Conservation (phyloP, 2,797 vertebrate genomes). For the Chelon auratus region DNA sequence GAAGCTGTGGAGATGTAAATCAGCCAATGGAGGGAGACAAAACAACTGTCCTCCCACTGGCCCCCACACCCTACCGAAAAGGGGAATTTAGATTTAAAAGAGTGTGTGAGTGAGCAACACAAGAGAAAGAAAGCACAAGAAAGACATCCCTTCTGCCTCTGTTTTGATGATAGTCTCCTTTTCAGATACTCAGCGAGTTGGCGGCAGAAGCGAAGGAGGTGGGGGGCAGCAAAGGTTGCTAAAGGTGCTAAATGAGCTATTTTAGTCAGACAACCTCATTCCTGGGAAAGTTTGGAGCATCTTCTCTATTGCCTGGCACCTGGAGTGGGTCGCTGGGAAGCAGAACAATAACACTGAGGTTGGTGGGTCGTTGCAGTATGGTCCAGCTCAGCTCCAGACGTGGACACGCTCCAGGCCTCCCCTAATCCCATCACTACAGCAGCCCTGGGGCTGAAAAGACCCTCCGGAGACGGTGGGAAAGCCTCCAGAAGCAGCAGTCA, state of each 20-base stretch:
- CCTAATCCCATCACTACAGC: constrained; percentile 79
- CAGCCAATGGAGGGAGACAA: constrained; percentile 84
- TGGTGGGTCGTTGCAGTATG: constrained; percentile 70
- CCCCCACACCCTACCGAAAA: constrained; percentile 63
- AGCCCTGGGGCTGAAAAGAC: constrained; percentile 75
- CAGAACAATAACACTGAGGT: constrained; percentile 74
- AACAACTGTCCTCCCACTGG: constrained; percentile 82
- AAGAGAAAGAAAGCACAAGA: constrained; percentile 63
- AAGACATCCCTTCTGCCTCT: constrained; percentile 70
- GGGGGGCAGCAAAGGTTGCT: constrained; percentile 28
- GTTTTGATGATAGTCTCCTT: constrained; percentile 64
- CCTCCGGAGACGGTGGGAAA: constrained; percentile 79
- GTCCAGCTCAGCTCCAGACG: constrained; percentile 74
- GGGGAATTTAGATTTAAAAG: constrained; percentile 76
- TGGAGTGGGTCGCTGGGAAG: constrained; percentile 72
- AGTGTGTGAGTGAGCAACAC: constrained; percentile 51
- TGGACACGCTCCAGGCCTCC: constrained; percentile 80
- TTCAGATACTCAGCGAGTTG: constrained; percentile 54
- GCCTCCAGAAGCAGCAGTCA: constrained; percentile 76
- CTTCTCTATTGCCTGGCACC: constrained; percentile 80
- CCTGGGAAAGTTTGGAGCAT: constrained; percentile 81
- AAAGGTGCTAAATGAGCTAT: constrained; percentile 66
- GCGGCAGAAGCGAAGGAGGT: constrained; percentile 16
- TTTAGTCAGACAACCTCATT: constrained; percentile 67
- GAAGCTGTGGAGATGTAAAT: constrained; percentile 88